phyloP scores from a whole-genome alignment of 2,113 vertebrate species.

The Oceanodroma tethys region DNA sequence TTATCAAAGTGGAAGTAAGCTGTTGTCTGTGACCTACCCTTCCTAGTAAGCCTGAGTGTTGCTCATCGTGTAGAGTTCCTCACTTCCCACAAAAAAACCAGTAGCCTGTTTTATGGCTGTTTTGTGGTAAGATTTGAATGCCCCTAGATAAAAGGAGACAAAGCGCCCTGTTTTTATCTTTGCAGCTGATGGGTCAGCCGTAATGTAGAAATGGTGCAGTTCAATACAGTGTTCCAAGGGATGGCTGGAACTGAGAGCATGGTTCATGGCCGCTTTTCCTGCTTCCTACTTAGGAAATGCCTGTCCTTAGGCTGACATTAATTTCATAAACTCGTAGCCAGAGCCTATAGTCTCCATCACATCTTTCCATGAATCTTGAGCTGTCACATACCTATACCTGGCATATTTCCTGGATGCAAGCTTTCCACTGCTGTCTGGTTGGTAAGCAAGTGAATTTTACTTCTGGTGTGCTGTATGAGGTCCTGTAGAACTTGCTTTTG shows the following conservation, averaged over 20 bases:
- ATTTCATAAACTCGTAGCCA: not conserved
- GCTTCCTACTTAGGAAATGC: not conserved
- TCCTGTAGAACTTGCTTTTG: not conserved
- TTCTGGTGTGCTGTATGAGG: not conserved
- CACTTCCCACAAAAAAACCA: not conserved
- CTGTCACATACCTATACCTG: not conserved
- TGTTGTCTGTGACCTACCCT: not conserved
- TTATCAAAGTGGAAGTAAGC: not conserved
- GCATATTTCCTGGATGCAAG: not conserved
- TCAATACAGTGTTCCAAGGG: not conserved
- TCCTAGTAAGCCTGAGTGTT: not conserved
- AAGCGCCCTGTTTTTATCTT: not conserved
- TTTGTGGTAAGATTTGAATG: not conserved
- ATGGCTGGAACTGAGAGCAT: not conserved
- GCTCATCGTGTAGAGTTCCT: not conserved
- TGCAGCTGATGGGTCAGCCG: rapidly evolving
- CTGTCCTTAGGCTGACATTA: not conserved
- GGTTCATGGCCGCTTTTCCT: not conserved
- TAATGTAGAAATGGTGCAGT: not conserved
- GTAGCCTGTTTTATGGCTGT: not conserved
- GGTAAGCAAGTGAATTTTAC: not conserved
- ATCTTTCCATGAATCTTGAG: not conserved
- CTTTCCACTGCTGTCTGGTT: not conserved
- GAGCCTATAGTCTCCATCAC: not conserved
- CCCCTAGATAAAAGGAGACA: not conserved